Evolutionary conservation across 2,797 vertebrate genomes (phyloP).

Genomic region (Diplodus puntazzo): DNA sequence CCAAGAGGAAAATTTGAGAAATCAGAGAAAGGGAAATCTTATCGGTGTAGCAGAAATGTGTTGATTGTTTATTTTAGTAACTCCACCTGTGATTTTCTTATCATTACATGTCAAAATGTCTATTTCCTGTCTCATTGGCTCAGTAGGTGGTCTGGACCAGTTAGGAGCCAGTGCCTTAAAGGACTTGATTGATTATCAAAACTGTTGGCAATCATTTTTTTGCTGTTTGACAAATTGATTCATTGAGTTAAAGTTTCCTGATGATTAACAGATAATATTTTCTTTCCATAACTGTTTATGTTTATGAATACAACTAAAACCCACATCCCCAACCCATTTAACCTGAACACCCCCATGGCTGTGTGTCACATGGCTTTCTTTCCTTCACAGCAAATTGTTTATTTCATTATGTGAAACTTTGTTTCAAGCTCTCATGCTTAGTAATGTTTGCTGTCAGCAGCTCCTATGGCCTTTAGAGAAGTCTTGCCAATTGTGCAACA

Average conservation of each 20-base stretch:
- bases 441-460: slow-evolving; percentile 65
- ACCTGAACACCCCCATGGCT: neutral
- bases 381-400: slow-evolving; percentile 13
- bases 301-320: neutral
- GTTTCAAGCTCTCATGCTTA: neutral
- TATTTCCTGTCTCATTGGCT: neutral
- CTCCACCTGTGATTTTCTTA: too few relatives aligned
- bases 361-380: slow-evolving; percentile 35
- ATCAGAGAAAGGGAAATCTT: too few relatives aligned
- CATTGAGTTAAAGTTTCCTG: neutral
- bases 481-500: slow-evolving; percentile 79
- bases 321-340: neutral
- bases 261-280: neutral
- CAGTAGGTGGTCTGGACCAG: neutral
- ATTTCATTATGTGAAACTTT: neutral
- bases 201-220: too few relatives aligned
- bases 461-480: slow-evolving; percentile 65
- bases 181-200: neutral
- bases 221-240: neutral
- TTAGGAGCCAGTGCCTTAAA: neutral
- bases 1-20: too few relatives aligned
- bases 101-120: neutral
- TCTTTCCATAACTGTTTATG: neutral
- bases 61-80: neutral
- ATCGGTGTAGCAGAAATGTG: too few relatives aligned